Evolutionary conservation across 2,888 invertebrate genomes (phyloP), one percentile per base, ranked within the genome.

Genomic region (Cantharis nigra): DNA sequence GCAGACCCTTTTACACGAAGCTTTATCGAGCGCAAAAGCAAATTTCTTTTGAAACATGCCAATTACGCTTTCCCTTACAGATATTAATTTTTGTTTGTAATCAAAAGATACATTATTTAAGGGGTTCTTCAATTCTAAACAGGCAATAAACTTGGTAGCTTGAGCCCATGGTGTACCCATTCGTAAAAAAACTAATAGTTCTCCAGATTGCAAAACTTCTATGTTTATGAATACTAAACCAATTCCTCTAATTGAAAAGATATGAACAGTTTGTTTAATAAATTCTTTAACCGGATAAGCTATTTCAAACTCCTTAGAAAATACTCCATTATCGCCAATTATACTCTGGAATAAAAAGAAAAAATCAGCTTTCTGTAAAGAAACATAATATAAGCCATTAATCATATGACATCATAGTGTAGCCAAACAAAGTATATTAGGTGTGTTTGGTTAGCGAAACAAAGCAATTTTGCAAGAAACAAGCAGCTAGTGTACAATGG

Each of bases 121-220:
- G 9, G 65, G 23, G 9, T 23, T 16, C 49, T 70, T 67, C 13
- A 80, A 76, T 64, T 76, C 75, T 28, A 80, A 49, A 69, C 67
- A 33, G 18, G 49, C 74, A 18, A 78, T 30, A 71, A 70, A 76
- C 5, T 72, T 65, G 49, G 70, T 72, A 7, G 76, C 72, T 28
- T 71, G 23, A 9, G 9, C 13, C 69, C n/a, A 80, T 63, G 72
- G 71, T 64, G 72, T 49, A 13, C 70, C 70, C 65, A 78, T 74
- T 70, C 72, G 76, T 16, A 72, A n/a, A 63, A 72, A 23, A 9
- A 18, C 72, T 14, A 78, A 63, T 9, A 80, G 63, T 7, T 78
- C 71, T 62, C 76, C 78, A n/a, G 71, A 18, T n/a, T 69, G 69
- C 26, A 78, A 62, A 63, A 78, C 71, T 72, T 77, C 62, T 70